A percentile compares a stretch with the other conserved stretches of the same genome.
Conservation (phyloP, 2,113 vertebrate genomes). For the Sorex fumeus region DNA sequence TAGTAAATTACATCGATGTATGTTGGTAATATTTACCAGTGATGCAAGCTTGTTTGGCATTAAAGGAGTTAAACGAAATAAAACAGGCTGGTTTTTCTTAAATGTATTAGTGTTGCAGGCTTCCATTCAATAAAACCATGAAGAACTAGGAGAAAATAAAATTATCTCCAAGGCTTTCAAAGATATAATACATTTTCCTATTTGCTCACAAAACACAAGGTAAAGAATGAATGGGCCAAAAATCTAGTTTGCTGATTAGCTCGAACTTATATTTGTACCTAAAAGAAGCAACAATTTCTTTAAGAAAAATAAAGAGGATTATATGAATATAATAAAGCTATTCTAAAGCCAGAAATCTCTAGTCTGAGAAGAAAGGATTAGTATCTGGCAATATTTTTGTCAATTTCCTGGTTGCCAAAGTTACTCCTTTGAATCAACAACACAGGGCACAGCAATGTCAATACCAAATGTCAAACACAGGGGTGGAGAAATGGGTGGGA, state of each 20-base stretch:
- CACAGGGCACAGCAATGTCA: slow-evolving; percentile 4
- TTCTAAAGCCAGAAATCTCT: slow-evolving; percentile 63
- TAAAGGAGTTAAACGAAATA: slow-evolving; percentile 63
- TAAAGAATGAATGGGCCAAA: slow-evolving; percentile 62
- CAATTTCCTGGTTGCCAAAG: slow-evolving; percentile 46
- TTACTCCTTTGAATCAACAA: slow-evolving; percentile 31
- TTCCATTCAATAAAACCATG: slow-evolving; percentile 68
- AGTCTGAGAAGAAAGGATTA: slow-evolving; percentile 55
- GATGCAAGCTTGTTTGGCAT: slow-evolving; percentile 56
- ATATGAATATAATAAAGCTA: slow-evolving; percentile 62
- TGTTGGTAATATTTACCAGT: slow-evolving; percentile 38
- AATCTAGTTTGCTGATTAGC: slow-evolving; percentile 64
- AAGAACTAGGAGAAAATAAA: slow-evolving; percentile 47
- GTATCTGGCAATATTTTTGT: slow-evolving; percentile 63
- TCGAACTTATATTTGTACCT: slow-evolving; percentile 48
- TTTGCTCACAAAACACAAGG: slow-evolving; percentile 52
- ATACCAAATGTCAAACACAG: neutral
- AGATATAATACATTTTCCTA: slow-evolving; percentile 42
- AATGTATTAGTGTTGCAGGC: slow-evolving; percentile 27
- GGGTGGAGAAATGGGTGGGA: neutral
- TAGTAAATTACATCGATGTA: slow-evolving; percentile 17
- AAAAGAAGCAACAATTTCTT: slow-evolving; percentile 57
- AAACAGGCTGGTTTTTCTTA: slow-evolving; percentile 51
- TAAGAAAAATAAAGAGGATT: neutral
- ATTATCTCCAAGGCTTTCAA: slow-evolving; percentile 71